Evolutionary conservation across 2,888 invertebrate species (phyloP).

Genomic region (Encarsia formosa): DNA sequence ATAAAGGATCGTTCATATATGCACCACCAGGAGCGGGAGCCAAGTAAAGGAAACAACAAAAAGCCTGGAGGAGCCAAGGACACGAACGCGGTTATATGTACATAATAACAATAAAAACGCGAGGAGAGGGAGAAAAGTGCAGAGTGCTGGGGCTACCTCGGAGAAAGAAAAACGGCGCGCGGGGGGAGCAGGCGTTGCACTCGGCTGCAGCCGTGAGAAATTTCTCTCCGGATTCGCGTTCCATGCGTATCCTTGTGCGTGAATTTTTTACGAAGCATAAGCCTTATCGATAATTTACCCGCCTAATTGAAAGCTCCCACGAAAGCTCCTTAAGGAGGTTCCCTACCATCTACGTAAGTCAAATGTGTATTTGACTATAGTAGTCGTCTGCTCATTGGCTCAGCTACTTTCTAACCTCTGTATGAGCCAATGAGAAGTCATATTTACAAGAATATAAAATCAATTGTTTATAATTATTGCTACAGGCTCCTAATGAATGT

Average conservation of each 20-base stretch:
- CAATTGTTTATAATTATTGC: too few species aligned
- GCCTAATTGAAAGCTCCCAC: too few species aligned
- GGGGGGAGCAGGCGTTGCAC: slow-evolving; percentile 4
- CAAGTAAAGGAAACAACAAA: not conserved
- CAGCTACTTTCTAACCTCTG: too few species aligned
- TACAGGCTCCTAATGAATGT: too few species aligned
- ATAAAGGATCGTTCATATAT: slow-evolving; percentile 6
- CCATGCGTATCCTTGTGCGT: not conserved
- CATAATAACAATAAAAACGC: not conserved
- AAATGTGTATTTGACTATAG: too few species aligned
- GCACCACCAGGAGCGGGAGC: not conserved
- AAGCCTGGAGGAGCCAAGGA: slow-evolving; percentile 16
- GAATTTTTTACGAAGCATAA: not conserved
- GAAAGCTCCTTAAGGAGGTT: too few species aligned
- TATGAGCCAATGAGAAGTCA: too few species aligned
- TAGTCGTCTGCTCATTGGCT: too few species aligned
- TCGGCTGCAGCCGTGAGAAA: slow-evolving; percentile 27
- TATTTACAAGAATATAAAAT: too few species aligned
- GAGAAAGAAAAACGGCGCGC: not conserved
- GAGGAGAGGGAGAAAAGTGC: slow-evolving; percentile 14
- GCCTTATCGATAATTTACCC: too few species aligned
- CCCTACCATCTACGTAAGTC: too few species aligned
- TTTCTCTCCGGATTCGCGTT: slow-evolving; percentile 14
- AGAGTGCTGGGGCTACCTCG: too few species aligned
- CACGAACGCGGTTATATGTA: not conserved